These are phyloP conservation scores for Charina bottae DNA, from an alignment of 2,113 vertebrate genomes.

Conservation along the genomic window DNA sequence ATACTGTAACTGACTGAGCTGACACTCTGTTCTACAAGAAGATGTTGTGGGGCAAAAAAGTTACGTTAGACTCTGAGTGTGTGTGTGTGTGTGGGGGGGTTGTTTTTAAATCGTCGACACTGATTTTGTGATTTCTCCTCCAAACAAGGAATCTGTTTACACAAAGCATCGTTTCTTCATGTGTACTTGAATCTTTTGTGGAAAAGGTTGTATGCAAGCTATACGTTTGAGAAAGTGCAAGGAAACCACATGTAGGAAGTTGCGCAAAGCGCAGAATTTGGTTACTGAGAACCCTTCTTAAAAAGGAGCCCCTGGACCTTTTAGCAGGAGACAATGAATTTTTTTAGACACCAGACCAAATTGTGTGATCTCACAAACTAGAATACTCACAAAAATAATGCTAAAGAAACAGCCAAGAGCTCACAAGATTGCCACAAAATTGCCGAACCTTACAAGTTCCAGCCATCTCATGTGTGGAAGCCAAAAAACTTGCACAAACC, in stretches of 20 bases:
- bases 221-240: background rate
- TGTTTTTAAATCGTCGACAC: background rate
- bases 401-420: background rate
- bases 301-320: background rate
- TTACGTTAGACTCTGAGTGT: background rate
- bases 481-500: background rate
- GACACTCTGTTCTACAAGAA: background rate
- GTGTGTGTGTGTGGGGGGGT: background rate
- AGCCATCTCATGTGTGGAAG: background rate
- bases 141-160: background rate
- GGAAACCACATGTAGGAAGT: background rate
- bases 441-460: background rate
- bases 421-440: background rate
- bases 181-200: background rate
- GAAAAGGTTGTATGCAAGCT: background rate
- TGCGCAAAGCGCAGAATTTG: background rate
- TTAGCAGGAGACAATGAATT: background rate
- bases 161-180: no score
- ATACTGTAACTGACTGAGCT: slow-evolving; percentile 34
- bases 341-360: background rate
- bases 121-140: background rate
- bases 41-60: background rate
- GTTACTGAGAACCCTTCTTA: background rate
- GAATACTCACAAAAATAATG: background rate
- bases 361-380: background rate